Percentiles rank a stretch among this genome's conserved stretches.
Evolutionary conservation across 2,797 vertebrate species (phyloP).

Genomic region (Galagoides demidoff): DNA sequence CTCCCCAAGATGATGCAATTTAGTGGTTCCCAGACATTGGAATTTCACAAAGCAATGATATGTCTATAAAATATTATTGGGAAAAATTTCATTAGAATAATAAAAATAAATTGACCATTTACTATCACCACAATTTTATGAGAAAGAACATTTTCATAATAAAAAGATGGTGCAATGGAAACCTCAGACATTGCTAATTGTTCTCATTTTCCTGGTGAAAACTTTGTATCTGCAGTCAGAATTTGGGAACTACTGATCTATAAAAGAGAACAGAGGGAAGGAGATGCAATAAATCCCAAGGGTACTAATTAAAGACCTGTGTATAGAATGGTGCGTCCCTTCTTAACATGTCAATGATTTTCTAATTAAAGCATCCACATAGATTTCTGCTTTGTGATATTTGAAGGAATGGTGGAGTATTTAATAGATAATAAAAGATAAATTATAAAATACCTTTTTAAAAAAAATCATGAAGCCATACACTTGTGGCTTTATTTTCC

Average conservation of each 20-base stretch:
- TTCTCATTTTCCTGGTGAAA: slow-evolving; percentile 8
- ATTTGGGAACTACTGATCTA: background rate
- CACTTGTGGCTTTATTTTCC: background rate
- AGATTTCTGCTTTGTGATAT: background rate
- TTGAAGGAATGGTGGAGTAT: background rate
- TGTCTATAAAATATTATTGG: background rate
- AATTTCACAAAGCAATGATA: background rate
- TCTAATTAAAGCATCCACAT: slow-evolving; percentile 17
- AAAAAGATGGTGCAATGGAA: slow-evolving; percentile 5
- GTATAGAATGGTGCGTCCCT: background rate
- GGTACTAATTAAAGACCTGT: background rate
- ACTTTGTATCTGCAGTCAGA: background rate
- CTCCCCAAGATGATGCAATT: background rate
- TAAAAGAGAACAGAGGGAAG: background rate
- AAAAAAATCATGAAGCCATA: background rate
- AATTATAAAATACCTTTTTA: background rate
- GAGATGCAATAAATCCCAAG: background rate
- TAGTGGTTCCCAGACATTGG: background rate
- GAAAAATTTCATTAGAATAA: background rate
- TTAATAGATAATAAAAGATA: background rate
- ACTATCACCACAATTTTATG: background rate
- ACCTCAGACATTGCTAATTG: background rate
- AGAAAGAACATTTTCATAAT: slow-evolving; percentile 28
- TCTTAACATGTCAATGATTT: slow-evolving; percentile 12
- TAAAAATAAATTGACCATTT: slow-evolving; percentile 7